phyloP scores from a whole-genome alignment of 2,113 vertebrate genomes.

The Electrona antarctica region DNA sequence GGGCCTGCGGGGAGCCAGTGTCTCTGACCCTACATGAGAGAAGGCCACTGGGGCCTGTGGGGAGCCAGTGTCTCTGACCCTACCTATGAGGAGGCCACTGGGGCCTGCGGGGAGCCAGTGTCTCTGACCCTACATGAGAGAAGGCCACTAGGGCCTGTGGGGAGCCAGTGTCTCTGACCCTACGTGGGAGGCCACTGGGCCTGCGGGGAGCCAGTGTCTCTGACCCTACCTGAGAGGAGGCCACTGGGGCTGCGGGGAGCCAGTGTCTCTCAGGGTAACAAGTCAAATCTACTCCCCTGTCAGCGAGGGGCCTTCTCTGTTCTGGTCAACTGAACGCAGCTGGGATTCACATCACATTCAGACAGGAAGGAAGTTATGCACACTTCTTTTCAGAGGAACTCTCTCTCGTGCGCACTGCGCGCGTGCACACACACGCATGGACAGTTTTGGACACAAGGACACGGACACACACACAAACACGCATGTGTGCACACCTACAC shows the following conservation, averaged over 20 bases:
- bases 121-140: too few species aligned
- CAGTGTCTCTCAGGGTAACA: slow-evolving; percentile 21
- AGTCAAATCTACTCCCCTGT: slow-evolving; percentile 11
- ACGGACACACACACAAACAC: too few species aligned
- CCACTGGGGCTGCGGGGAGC: slow-evolving; percentile 24
- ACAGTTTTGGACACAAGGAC: too few species aligned
- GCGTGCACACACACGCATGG: not conserved
- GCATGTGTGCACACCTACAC: not conserved
- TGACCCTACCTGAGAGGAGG: slow-evolving; percentile 13
- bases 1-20: too few species aligned
- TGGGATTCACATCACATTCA: slow-evolving; percentile 52
- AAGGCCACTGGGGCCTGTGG: slow-evolving; percentile 2
- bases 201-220: too few species aligned
- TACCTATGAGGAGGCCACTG: too few species aligned
- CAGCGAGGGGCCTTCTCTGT: slow-evolving; percentile 10
- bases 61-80: slow-evolving; percentile 20
- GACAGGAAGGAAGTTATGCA: not conserved
- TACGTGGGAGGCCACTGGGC: slow-evolving; percentile 19
- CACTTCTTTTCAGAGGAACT: not conserved
- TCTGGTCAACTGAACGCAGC: slow-evolving; percentile 32
- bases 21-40: too few species aligned
- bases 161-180: too few species aligned
- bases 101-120: too few species aligned
- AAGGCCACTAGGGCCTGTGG: too few species aligned
- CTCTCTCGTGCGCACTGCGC: too few species aligned